Percentiles rank a stretch among this genome's conserved stretches.
phyloP scores from a whole-genome alignment of 2,113 vertebrate species.

The Noctilio leporinus region DNA sequence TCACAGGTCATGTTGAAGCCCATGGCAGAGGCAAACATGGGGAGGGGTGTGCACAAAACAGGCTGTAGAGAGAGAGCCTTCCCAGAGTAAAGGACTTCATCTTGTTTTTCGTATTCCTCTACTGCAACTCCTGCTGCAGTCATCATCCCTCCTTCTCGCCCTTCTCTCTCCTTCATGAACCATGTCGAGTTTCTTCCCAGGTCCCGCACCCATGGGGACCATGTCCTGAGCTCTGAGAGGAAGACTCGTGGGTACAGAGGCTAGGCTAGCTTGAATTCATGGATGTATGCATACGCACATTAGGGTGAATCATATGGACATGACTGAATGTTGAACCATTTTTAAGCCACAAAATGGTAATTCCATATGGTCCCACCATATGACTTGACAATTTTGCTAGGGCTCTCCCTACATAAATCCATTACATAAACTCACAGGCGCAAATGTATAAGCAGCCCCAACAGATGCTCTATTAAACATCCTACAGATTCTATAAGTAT shows the following conservation, averaged over 20 bases:
- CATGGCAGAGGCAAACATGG: background rate
- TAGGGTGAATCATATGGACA: background rate
- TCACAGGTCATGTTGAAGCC: background rate
- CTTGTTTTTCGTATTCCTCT: background rate
- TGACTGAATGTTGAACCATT: constrained; percentile 13
- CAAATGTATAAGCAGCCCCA: background rate
- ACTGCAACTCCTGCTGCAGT: background rate
- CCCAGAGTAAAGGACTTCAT: background rate
- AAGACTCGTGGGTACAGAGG: background rate
- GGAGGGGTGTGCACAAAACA: background rate
- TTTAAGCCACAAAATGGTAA: background rate
- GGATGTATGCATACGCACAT: background rate
- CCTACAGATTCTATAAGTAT: background rate
- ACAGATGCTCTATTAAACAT: background rate
- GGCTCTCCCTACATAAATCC: constrained; percentile 3
- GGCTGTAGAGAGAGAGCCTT: background rate
- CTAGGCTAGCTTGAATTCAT: background rate
- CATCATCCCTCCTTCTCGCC: background rate
- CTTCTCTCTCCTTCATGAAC: background rate
- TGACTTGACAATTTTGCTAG: constrained; percentile 25
- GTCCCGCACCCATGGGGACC: background rate
- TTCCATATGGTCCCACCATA: constrained; percentile 13
- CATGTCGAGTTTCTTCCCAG: background rate
- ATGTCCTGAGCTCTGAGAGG: background rate
- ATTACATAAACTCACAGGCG: background rate